A percentile compares a stretch with the other conserved stretches of the same genome.
Evolutionary conservation across 2,113 vertebrate genomes (phyloP).

Genomic region (Cryptotis parvus): DNA sequence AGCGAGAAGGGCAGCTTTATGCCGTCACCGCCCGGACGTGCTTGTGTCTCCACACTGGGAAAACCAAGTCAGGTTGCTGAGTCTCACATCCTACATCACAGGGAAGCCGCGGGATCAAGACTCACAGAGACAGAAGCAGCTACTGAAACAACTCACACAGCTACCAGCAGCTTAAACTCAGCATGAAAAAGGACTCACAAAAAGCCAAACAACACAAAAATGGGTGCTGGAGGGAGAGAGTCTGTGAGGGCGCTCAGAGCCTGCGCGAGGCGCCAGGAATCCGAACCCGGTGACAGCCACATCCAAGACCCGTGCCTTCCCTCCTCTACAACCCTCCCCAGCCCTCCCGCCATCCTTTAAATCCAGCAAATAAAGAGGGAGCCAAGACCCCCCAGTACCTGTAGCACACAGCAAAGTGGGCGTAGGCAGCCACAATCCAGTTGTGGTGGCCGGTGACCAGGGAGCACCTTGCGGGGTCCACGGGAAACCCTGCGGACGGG

Average conservation of each 20-base stretch:
- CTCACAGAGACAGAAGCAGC: not conserved
- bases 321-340: no score
- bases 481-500: constrained; percentile 89
- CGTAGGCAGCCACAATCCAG: constrained; percentile 98
- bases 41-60: not conserved
- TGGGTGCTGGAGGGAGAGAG: no score
- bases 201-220: no score
- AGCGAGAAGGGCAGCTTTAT: not conserved
- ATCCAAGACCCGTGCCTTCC: no score
- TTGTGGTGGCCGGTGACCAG: constrained; percentile 98
- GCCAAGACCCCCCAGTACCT: constrained; percentile 87
- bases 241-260: no score
- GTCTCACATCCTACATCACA: not conserved
- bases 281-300: no score
- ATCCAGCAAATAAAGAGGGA: no score
- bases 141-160: no score
- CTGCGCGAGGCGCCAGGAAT: no score
- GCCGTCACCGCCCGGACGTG: not conserved
- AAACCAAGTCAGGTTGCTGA: constrained; percentile 6
- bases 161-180: no score
- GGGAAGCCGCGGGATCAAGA: not conserved
- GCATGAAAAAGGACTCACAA: no score
- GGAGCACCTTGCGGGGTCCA: constrained; percentile 98
- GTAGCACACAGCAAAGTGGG: constrained; percentile 98
- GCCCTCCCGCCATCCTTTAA: no score